These are phyloP conservation scores for Hyaena hyaena DNA, from an alignment of 2,113 vertebrate species.

Conservation along the genomic window DNA sequence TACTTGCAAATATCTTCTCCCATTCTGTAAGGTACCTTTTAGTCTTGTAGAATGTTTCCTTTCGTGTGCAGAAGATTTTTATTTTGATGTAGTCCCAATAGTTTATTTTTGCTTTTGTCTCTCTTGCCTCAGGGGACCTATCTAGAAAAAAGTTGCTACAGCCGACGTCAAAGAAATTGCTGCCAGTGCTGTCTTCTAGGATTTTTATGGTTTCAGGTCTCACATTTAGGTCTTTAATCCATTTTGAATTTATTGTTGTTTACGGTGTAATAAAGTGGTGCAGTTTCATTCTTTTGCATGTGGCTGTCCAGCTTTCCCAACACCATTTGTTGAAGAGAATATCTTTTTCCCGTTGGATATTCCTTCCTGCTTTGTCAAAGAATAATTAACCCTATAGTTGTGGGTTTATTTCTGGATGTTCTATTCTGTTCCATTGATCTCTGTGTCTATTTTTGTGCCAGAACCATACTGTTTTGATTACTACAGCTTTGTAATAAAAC, in stretches of 20 bases:
- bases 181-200: neutral
- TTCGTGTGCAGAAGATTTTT: neutral
- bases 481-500: neutral
- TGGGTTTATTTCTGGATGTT: neutral
- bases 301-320: neutral
- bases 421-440: neutral
- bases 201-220: neutral
- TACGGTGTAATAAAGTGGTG: neutral
- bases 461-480: neutral
- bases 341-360: neutral
- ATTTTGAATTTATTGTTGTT: neutral
- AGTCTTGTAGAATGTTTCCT: neutral
- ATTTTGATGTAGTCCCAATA: neutral
- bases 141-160: neutral
- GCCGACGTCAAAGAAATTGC: neutral
- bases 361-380: neutral
- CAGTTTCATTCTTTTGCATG: neutral
- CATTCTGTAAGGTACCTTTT: neutral
- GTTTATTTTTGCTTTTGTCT: neutral
- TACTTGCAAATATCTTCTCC: neutral
- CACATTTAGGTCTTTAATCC: neutral
- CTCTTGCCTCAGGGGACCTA: neutral
- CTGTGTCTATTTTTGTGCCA: neutral
- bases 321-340: neutral
- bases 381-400: neutral